Percentiles rank a stretch among this genome's conserved stretches.
phyloP scores from a whole-genome alignment of 37 sponge, comb jelly and placozoan genomes.

The Eunapius fragilis region DNA sequence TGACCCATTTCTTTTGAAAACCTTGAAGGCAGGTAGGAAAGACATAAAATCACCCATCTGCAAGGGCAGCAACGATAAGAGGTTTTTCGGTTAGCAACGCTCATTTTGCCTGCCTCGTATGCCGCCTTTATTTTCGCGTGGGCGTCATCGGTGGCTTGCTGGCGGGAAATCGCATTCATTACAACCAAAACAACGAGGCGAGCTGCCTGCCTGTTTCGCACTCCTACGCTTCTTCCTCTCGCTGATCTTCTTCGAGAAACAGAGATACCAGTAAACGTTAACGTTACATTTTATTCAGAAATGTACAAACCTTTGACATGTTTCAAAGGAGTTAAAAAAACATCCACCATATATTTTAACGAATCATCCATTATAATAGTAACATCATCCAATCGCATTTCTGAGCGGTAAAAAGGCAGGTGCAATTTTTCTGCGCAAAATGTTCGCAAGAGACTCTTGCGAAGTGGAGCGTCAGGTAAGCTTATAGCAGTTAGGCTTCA shows the following conservation, averaged over 20 bases:
- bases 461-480: background rate
- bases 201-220: background rate
- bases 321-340: no score
- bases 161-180: background rate
- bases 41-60: constrained; percentile 55
- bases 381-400: background rate
- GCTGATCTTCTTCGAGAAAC: background rate
- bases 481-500: background rate
- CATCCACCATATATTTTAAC: no score
- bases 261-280: no score
- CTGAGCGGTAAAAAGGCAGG: background rate
- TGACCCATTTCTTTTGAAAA: constrained; percentile 65
- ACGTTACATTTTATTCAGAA: no score
- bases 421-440: background rate
- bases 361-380: no score
- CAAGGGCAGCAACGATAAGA: background rate
- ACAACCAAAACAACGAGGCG: background rate
- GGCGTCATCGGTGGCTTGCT: constrained; percentile 58
- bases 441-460: background rate
- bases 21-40: constrained; percentile 54
- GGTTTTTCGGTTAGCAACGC: background rate
- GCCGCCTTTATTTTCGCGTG: constrained; percentile 52
- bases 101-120: constrained; percentile 19
- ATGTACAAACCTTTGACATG: background rate
- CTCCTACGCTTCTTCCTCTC: constrained; percentile 9